Evolutionary conservation across 2,113 vertebrate species (phyloP).

Genomic region (Pristiophorus japonicus): DNA sequence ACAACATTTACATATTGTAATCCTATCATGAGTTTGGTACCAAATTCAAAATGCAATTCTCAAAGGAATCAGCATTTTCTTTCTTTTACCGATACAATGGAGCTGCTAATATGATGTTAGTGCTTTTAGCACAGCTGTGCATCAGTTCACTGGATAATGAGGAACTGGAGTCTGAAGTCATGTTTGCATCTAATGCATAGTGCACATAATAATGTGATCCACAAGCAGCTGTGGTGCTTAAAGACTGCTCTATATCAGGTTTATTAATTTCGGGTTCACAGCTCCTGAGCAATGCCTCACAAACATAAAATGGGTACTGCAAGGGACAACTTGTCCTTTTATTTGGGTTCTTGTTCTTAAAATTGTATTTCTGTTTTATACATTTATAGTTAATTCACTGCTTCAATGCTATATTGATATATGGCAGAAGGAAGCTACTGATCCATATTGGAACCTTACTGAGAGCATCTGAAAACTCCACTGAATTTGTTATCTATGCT

Average conservation of each 20-base stretch:
- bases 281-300: not conserved
- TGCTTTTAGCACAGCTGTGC: not conserved
- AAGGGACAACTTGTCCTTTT: not conserved
- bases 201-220: no score
- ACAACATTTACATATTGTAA: no score
- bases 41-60: no score
- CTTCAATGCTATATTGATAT: not conserved
- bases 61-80: no score
- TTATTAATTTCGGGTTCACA: not conserved
- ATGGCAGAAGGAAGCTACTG: not conserved
- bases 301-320: not conserved
- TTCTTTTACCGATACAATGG: no score
- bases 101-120: no score
- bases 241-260: not conserved
- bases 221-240: not conserved
- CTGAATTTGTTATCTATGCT: not conserved
- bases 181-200: no score
- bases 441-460: not conserved
- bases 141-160: no score
- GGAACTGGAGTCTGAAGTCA: no score
- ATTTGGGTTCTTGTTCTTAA: not conserved
- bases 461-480: not conserved
- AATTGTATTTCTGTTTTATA: not conserved
- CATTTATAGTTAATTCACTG: not conserved
- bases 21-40: no score